Percentiles rank a stretch among this genome's conserved stretches.
phyloP scores from a whole-genome alignment of 1,140 invertebrate genomes.

The Argopecten irradians region DNA sequence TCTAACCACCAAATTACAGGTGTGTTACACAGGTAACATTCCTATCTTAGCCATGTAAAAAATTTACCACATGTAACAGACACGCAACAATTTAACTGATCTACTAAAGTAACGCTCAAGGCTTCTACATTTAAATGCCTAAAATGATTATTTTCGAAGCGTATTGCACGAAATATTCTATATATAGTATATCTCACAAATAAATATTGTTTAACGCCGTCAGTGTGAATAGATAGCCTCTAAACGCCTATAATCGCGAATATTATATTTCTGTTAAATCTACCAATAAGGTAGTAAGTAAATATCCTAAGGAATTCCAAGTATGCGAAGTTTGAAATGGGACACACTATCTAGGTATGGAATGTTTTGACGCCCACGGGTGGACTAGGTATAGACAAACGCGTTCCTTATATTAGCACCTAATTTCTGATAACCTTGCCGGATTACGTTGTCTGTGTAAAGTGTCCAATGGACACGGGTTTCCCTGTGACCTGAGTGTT shows the following conservation, averaged over 20 bases:
- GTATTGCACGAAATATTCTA: neutral
- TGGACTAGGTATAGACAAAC: neutral
- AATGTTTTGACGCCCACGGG: conserved; percentile 12
- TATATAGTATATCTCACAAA: conserved; percentile 1
- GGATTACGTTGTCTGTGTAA: neutral
- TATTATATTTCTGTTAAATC: neutral
- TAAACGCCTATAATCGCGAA: neutral
- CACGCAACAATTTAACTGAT: neutral
- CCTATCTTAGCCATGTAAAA: neutral
- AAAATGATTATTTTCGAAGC: neutral
- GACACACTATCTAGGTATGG: neutral
- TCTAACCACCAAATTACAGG: neutral
- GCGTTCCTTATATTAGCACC: neutral
- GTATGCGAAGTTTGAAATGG: neutral
- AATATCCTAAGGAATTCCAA: neutral
- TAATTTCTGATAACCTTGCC: neutral
- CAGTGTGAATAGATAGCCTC: neutral
- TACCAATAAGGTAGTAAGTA: neutral
- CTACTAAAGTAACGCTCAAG: neutral
- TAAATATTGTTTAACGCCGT: neutral
- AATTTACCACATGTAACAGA: neutral
- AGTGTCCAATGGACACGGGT: neutral
- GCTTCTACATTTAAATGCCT: neutral
- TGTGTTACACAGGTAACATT: neutral
- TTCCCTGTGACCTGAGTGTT: neutral